Evolutionary conservation across 2,113 vertebrate genomes (phyloP).

Genomic region (Mesembrinibis cayennensis): DNA sequence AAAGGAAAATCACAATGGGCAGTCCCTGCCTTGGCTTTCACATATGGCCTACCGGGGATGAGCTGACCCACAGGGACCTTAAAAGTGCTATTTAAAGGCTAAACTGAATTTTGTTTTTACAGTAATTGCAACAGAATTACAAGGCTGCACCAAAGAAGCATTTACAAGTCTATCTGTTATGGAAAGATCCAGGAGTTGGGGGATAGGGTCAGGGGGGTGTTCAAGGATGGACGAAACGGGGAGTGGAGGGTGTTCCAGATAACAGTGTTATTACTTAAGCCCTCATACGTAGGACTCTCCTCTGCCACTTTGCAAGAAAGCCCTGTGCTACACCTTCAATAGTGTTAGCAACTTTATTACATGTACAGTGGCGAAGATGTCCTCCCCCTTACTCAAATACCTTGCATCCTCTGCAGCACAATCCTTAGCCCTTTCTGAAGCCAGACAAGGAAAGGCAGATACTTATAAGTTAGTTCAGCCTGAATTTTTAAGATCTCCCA

Average conservation of each 20-base stretch:
- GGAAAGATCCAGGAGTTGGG: background rate
- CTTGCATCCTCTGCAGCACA: background rate
- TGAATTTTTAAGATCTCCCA: background rate
- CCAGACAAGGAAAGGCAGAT: background rate
- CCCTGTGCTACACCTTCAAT: background rate
- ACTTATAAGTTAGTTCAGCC: background rate
- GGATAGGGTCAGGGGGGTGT: accelerated
- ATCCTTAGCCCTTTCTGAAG: background rate
- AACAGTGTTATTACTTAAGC: background rate
- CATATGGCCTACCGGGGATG: background rate
- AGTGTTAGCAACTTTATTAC: background rate
- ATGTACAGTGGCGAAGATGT: background rate
- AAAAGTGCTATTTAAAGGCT: background rate
- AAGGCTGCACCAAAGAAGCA: background rate
- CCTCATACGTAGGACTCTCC: background rate
- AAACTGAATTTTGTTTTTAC: background rate
- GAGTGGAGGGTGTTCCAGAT: background rate
- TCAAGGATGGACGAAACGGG: background rate
- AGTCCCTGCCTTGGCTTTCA: background rate
- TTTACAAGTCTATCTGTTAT: background rate
- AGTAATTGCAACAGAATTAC: background rate
- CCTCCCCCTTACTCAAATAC: background rate
- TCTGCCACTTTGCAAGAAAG: background rate
- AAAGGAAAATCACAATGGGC: background rate
- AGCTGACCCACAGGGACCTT: background rate